phyloP scores from a whole-genome alignment of 2,888 invertebrate genomes.

The Bellardia bayeri region DNA sequence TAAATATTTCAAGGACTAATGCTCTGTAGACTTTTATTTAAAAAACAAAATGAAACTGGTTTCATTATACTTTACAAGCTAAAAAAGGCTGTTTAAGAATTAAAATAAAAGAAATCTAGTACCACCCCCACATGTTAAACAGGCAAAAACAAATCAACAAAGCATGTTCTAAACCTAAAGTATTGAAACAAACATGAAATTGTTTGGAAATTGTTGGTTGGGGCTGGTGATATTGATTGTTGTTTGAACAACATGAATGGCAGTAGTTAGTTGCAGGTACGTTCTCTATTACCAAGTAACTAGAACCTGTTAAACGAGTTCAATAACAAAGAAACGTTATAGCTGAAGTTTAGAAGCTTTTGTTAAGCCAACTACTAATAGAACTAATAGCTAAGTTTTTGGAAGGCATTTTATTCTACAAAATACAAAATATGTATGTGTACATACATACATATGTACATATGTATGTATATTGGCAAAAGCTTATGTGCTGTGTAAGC shows the following conservation, averaged over 20 bases:
- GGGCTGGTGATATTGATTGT: constrained; percentile 18
- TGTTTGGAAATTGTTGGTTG: constrained; percentile 12
- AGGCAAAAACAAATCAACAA: not conserved
- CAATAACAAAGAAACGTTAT: constrained; percentile 69
- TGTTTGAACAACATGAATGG: constrained; percentile 15
- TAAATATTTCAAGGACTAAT: constrained; percentile 49
- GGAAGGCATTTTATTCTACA: not conserved
- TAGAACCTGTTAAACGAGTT: constrained; percentile 68
- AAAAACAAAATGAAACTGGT: constrained; percentile 28
- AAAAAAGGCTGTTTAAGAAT: constrained; percentile 11
- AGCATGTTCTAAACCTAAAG: constrained; percentile 37
- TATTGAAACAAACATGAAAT: constrained; percentile 12
- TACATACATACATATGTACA: not conserved
- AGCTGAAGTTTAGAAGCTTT: constrained; percentile 1
- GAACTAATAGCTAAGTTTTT: not conserved
- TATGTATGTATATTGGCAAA: constrained; percentile 24
- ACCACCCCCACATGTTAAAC: constrained; percentile 49
- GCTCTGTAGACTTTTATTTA: not conserved
- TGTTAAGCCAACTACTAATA: not conserved
- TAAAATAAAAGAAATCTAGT: not conserved
- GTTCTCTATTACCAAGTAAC: constrained; percentile 40
- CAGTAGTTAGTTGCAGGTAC: constrained; percentile 3
- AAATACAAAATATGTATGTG: not conserved
- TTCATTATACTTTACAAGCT: not conserved
- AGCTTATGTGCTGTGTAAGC: constrained; percentile 57